Evolutionary conservation across 2,113 vertebrate genomes (phyloP), one percentile per base, ranked within the genome.

Genomic region (Ellobius talpinus): DNA sequence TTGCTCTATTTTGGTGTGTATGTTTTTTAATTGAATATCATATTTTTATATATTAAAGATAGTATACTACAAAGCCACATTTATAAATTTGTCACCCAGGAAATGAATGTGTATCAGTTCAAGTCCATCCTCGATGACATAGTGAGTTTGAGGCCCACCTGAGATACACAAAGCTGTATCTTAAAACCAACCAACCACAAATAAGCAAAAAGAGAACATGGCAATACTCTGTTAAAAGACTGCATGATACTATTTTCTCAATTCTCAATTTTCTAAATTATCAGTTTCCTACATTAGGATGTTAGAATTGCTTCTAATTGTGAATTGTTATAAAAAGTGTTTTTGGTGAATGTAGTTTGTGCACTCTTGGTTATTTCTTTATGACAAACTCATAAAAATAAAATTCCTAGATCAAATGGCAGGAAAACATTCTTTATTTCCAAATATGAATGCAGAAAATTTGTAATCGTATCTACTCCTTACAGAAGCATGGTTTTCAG

Each of bases 31-130:
- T 6, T 55, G 24, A 85, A 63, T 79, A 93, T 39, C 36, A 39
- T 58, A 58, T 70, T 94, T 97, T 94, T 73, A 78, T 74, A 42
- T 91, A 90, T 65, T 21, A 42, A 89, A 96, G 79, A 70, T 76
- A 26, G 39, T 50, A 33, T 82, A n/a, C 50, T 50, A 47, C 70
- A 91, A 3, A 33, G 19, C 3, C 8, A 42, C 45, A 29, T 81
- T 84, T 78, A 82, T 19, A 63, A 45, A 45, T 31, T 42, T 16
- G 31, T 17, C 9, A 45, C 61, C 47, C 63, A 66, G 17, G 16
- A 45, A 65, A 42, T 66, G 31, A n/a, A 33, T 36, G 10, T 12
- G 12, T 36, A 58, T n/a, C 50, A n/a, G 19, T 82, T 61, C 79
- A 82, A 58, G 23, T 12, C 6, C 23, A 8, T 13, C 21, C 36